Evolutionary conservation across 2,888 invertebrate genomes (phyloP).

Genomic region (Caenorhabditis sinica): DNA sequence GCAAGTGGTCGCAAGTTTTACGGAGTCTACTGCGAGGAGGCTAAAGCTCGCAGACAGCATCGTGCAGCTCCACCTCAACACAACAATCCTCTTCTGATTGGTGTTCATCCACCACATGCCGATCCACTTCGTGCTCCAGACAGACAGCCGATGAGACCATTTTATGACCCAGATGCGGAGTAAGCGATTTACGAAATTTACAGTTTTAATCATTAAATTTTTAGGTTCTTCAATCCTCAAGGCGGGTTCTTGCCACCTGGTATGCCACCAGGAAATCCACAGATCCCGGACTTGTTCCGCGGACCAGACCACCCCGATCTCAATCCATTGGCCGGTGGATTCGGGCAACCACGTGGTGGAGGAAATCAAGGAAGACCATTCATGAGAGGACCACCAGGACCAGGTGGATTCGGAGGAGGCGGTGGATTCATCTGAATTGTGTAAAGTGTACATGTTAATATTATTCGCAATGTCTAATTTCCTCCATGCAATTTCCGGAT

Average conservation of each 20-base stretch:
- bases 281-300: slow-evolving; percentile 39
- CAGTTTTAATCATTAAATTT: background rate
- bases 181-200: background rate
- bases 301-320: slow-evolving; percentile 45
- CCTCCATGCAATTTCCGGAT: background rate
- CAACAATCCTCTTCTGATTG: slow-evolving; percentile 8
- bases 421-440: slow-evolving; percentile 35
- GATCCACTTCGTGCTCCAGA: slow-evolving; percentile 23
- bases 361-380: slow-evolving; percentile 53
- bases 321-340: slow-evolving; percentile 40
- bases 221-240: slow-evolving; percentile 42
- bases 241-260: slow-evolving; percentile 51
- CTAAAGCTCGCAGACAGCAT: slow-evolving; percentile 2
- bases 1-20: slow-evolving; percentile 28
- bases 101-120: slow-evolving; percentile 5
- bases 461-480: background rate
- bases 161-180: slow-evolving; percentile 49
- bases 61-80: slow-evolving; percentile 12
- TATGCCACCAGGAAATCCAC: slow-evolving; percentile 23
- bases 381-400: slow-evolving; percentile 33
- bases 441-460: background rate
- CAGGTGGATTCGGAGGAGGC: slow-evolving; percentile 39
- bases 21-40: slow-evolving; percentile 40
- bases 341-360: slow-evolving; percentile 48
- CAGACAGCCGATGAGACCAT: slow-evolving; percentile 7